Evolutionary conservation across 2,113 vertebrate species (phyloP).

Genomic region (Pterophyllum scalare): DNA sequence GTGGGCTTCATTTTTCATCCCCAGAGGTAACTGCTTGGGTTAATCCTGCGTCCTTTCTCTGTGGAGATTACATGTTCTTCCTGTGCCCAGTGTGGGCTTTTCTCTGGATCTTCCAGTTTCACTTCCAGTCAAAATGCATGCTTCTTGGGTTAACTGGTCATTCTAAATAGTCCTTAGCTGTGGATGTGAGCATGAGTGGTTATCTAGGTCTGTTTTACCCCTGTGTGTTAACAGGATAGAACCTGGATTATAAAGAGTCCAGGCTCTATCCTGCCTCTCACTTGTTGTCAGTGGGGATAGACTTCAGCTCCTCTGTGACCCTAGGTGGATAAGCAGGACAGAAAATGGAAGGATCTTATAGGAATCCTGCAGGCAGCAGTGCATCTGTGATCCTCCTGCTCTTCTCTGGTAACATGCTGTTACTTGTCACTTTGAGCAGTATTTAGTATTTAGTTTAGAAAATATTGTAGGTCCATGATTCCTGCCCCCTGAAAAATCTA

Average conservation of each 20-base stretch:
- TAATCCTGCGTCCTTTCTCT: background rate
- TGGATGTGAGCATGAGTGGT: background rate
- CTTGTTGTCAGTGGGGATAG: background rate
- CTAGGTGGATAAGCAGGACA: rapidly evolving
- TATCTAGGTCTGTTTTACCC: background rate
- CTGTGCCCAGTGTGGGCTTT: background rate
- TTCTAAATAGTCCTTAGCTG: background rate
- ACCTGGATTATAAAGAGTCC: background rate
- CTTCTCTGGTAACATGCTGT: background rate
- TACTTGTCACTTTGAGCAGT: background rate
- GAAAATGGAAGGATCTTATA: background rate
- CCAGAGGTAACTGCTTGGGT: background rate
- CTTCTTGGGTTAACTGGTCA: too few species aligned
- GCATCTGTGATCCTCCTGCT: background rate
- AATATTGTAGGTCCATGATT: background rate
- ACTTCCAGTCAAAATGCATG: too few species aligned
- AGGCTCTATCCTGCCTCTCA: background rate
- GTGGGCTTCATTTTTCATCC: background rate
- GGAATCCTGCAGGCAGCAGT: background rate
- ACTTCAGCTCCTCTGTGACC: background rate
- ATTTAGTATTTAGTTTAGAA: background rate
- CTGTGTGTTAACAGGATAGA: background rate
- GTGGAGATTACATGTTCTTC: background rate
- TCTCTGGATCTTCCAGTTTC: too few species aligned
- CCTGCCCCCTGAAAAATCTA: background rate